These are phyloP conservation scores for Halictus rubicundus DNA, from an alignment of 1,140 invertebrate species.

Conservation along the genomic window DNA sequence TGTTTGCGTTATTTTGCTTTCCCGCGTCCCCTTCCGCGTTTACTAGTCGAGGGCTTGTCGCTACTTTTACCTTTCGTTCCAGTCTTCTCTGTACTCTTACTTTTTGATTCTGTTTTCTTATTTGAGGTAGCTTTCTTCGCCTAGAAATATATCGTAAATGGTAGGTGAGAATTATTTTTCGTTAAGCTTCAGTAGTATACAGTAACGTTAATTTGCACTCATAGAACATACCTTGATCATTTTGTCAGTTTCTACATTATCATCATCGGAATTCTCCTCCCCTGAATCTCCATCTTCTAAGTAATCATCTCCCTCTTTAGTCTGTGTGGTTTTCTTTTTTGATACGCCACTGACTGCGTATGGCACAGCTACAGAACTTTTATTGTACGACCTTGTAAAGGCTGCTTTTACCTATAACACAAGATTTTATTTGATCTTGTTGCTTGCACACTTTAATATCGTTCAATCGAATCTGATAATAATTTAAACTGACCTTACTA, in stretches of 20 bases:
- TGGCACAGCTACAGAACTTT: constrained; percentile 85
- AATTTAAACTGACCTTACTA: constrained; percentile 84
- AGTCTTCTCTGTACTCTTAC: constrained; percentile 38
- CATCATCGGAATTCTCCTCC: constrained; percentile 83
- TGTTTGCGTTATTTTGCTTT: constrained; percentile 57
- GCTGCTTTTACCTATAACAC: constrained; percentile 90
- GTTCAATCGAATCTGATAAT: not conserved
- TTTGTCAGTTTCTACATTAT: constrained; percentile 87
- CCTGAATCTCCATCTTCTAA: constrained; percentile 78
- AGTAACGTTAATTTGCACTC: constrained; percentile 45
- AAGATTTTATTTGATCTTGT: constrained; percentile 11
- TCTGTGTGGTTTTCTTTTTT: constrained; percentile 80
- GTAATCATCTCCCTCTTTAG: constrained; percentile 74
- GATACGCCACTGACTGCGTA: constrained; percentile 85
- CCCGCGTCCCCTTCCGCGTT: constrained; percentile 68
- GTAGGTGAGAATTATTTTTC: constrained; percentile 15
- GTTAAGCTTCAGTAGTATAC: constrained; percentile 20
- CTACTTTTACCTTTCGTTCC: constrained; percentile 40
- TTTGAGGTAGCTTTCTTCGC: constrained; percentile 68
- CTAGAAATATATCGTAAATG: constrained; percentile 57
- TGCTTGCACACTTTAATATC: constrained; percentile 13
- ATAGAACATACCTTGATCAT: constrained; percentile 87
- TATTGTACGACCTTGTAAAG: constrained; percentile 95
- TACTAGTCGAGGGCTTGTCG: constrained; percentile 21
- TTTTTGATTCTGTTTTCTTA: constrained; percentile 35